Base-by-base conservation (phyloP, 2,113 vertebrate genomes). In the Pipra filicauda region DNA sequence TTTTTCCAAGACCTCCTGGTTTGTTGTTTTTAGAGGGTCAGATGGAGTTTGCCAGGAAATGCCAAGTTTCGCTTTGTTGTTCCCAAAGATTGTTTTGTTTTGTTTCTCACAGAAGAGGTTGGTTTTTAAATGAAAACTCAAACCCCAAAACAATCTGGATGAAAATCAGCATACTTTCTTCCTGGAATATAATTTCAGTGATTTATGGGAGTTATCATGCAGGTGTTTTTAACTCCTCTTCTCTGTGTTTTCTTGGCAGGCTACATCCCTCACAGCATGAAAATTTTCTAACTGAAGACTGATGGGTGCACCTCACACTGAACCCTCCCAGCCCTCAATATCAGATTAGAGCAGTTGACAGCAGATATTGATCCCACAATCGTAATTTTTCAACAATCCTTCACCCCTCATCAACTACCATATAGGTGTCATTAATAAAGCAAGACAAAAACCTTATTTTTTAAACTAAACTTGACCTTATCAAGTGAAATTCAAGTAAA, bases 21-120 rank as follows among this genome's bases (percentile, higher is more conserved):
- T 94, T 96, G 88, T 93, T 96, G 69, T 46, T 94, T 90, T 95
- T 78, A 88, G 70, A 86, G 44, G 41, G 74, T 75, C 15, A 9
- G 46, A 61, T 52, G 46, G 35, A 90, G 43, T 88, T 94, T 84
- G 65, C 57, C 79, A 83, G 94, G 91, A 96, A 95, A 88, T 67
- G 66, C 49, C 89, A 92, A 39, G 22, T 72, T 94, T 87, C 87
- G 44, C 26, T 85, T 92, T 85, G 39, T 41, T 94, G 85, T 75
- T 72, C 7, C 0, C 65, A 44, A 64, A 66, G 76, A 52, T 67
- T 92, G 8, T 37, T 77, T 76, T 54, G 67, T 20, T 95, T 91
- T 73, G 44, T 18, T 95, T 89, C 82, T 91, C 72, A 78, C 61
- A 80, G 65, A 65, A 57, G 23, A 78, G 23, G 24, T 16, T 83